A percentile compares a stretch with the other conserved stretches of the same genome.
These are phyloP conservation scores for Chionis minor DNA, from an alignment of 2,113 vertebrate species.

Conservation along the genomic window DNA sequence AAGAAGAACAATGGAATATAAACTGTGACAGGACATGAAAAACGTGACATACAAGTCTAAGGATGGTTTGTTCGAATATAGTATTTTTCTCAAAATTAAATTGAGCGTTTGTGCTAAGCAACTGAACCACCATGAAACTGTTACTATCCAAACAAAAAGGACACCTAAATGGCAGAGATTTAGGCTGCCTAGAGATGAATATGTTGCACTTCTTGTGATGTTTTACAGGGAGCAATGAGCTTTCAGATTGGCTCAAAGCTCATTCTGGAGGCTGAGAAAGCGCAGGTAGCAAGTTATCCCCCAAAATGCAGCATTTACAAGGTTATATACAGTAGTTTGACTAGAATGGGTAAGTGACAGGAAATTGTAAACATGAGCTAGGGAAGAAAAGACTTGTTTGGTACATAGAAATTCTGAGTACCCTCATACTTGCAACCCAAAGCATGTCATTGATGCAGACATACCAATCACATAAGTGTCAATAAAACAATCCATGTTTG, in stretches of 20 bases:
- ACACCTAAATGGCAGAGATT: background rate
- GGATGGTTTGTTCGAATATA: background rate
- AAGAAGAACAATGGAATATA: background rate
- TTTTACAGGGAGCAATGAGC: background rate
- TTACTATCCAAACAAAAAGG: background rate
- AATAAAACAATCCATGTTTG: rapidly evolving
- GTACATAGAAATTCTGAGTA: background rate
- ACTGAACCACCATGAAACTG: background rate
- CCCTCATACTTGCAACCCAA: background rate
- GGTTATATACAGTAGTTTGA: background rate
- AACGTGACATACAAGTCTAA: background rate
- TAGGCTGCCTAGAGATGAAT: background rate
- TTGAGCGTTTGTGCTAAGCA: background rate
- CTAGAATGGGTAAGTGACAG: background rate
- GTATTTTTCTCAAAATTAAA: background rate
- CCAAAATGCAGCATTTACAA: background rate
- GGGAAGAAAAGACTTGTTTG: background rate
- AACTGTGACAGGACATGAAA: background rate
- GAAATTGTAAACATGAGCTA: background rate
- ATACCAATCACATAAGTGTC: rapidly evolving
- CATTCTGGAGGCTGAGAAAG: background rate
- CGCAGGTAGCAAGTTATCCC: background rate
- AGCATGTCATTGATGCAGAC: background rate
- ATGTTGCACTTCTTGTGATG: background rate
- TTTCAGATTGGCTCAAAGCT: background rate